Evolutionary conservation across 2,888 invertebrate genomes (phyloP), one percentile per base, ranked within the genome.

Genomic region (Margaritifera margaritifera): DNA sequence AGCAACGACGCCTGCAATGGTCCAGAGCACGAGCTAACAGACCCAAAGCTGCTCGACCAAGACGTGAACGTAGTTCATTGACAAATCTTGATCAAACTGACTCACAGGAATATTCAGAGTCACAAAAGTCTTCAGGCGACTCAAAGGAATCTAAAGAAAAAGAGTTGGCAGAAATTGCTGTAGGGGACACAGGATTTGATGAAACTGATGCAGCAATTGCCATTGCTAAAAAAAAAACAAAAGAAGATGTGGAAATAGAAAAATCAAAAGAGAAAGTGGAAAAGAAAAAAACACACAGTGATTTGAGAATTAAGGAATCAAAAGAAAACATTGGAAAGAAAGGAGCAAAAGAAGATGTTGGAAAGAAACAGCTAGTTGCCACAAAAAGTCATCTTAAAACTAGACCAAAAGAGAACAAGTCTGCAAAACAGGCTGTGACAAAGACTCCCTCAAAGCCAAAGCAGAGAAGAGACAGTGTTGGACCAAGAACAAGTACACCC

Each of bases 11-110:
- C 62, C 66, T 67, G 70, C 63, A 71, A 59, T 65, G 75, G 24
- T 51, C 56, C 8, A 75, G 65, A 25, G 52, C 58, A 11, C 64
- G 71, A 54, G 19, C 64, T 5, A 78, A 73, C 18, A 67, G 79
- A 58, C 81, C 81, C 3, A 72, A 75, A 52, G 81, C 73, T 54
- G 81, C 81, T 8, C 69, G 73, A 54, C 70, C 66, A 3, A 71
- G 78, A 55, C 53, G 74, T 27, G 61, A 67, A 11, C 57, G 58
- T 50, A 56, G 53, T 11, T 22, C 31, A 4, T 42, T 42, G 42
- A 42, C 42, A 42, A 42, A 42, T 42, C 42, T 42, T 15, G 2
- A 42, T 42, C 42, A 42, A 42, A 42, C 42, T 11, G 42, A 42
- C 42, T 42, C 42, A 11, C 42, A 42, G 11, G 57, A 63, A n/a